Percentiles rank a stretch among this genome's conserved stretches.
These are phyloP conservation scores for Nyctereutes procyonoides DNA, from an alignment of 2,113 vertebrate species.

Conservation along the genomic window DNA sequence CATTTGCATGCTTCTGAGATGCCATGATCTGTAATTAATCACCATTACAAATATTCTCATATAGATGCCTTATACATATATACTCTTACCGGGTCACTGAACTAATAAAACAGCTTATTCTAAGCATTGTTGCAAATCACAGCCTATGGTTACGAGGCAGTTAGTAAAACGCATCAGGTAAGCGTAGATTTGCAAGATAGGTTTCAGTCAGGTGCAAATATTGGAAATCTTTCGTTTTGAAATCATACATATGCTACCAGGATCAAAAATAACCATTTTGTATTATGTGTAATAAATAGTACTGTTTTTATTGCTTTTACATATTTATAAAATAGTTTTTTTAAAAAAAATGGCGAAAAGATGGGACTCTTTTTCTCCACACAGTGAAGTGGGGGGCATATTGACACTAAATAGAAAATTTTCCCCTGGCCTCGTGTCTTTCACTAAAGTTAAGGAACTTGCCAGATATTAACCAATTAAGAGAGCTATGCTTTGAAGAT, in stretches of 20 bases:
- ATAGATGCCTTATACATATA: not conserved
- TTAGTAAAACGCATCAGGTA: not conserved
- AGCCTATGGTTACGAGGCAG: not conserved
- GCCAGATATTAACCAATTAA: not conserved
- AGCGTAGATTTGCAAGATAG: not conserved
- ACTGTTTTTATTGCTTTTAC: not conserved
- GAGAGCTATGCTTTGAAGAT: not conserved
- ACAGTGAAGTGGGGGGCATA: not conserved
- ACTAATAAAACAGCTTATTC: constrained; percentile 65
- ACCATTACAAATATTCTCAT: constrained; percentile 43
- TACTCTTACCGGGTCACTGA: constrained; percentile 63
- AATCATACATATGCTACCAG: not conserved
- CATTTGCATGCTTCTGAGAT: constrained; percentile 50
- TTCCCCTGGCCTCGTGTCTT: not conserved
- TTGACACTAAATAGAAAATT: not conserved
- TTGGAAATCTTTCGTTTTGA: constrained; percentile 21
- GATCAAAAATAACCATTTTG: not conserved
- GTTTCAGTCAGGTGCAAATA: not conserved
- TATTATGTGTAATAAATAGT: not conserved
- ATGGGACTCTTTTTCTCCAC: not conserved
- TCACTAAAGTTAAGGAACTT: not conserved
- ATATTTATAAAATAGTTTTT: constrained; percentile 21
- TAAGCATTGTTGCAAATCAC: constrained; percentile 28
- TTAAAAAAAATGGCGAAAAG: not conserved
- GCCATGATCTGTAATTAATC: constrained; percentile 70